Evolutionary conservation across 2,113 vertebrate genomes (phyloP).

Genomic region (Gambusia holbrooki): DNA sequence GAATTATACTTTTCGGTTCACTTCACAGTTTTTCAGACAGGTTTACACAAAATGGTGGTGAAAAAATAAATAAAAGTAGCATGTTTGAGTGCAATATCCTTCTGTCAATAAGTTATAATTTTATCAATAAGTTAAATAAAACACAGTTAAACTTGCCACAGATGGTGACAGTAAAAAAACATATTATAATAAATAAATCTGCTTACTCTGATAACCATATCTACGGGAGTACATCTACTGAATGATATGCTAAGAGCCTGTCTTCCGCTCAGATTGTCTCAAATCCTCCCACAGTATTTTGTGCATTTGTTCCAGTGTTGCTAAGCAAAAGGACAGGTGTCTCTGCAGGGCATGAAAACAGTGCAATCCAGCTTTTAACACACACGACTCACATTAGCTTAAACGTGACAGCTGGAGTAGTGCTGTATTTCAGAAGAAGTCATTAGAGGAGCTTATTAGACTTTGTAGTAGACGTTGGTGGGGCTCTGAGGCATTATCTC

Average conservation of each 20-base stretch:
- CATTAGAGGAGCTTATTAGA: slow-evolving; percentile 79
- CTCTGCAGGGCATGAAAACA: neutral
- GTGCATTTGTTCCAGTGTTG: slow-evolving; percentile 2
- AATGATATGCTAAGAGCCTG: neutral
- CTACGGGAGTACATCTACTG: neutral
- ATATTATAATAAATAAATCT: slow-evolving; percentile 24
- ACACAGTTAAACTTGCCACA: slow-evolving; percentile 23
- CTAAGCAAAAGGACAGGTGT: neutral
- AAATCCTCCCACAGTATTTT: neutral
- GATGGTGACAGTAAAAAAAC: slow-evolving; percentile 3
- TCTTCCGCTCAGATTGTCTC: slow-evolving; percentile 39
- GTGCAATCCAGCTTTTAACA: neutral
- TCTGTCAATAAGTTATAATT: slow-evolving; percentile 3
- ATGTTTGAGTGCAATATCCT: neutral
- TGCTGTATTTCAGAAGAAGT: neutral
- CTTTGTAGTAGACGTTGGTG: slow-evolving; percentile 98
- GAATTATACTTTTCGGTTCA: slow-evolving; percentile 27
- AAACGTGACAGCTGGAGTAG: neutral
- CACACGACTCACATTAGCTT: neutral
- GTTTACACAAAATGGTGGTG: slow-evolving; percentile 3
- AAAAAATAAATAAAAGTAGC: slow-evolving; percentile 3
- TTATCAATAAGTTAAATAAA: slow-evolving; percentile 28
- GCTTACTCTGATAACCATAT: neutral
- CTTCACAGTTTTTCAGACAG: slow-evolving; percentile 21
- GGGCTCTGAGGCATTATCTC: slow-evolving; percentile 95